Conservation (phyloP, 2,888 invertebrate genomes). For the Eristalis pertinax region DNA sequence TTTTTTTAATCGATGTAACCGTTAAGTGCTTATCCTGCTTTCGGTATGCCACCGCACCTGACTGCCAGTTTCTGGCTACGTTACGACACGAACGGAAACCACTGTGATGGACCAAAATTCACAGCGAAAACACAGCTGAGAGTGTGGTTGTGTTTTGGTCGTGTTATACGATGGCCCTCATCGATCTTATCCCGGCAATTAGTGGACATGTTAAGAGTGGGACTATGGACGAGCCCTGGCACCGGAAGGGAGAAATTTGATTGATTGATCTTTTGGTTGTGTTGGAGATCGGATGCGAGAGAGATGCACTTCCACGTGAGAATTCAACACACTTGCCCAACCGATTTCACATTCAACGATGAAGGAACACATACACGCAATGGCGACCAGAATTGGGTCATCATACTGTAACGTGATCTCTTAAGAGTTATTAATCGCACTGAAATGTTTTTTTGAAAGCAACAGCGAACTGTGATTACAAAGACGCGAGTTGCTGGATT, state of each 20-base stretch:
- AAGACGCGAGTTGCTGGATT: background rate
- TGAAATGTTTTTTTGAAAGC: background rate
- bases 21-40: constrained; percentile 33
- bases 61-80: background rate
- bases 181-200: constrained; percentile 42
- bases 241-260: constrained; percentile 26
- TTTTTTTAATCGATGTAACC: constrained; percentile 37
- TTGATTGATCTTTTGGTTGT: constrained; percentile 35
- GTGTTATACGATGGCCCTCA: constrained; percentile 16
- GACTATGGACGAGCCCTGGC: constrained; percentile 26
- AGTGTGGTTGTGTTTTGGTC: constrained; percentile 17
- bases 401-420: background rate
- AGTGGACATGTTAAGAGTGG: constrained; percentile 47
- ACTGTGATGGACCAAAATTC: background rate
- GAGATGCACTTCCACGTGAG: constrained; percentile 3
- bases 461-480: background rate
- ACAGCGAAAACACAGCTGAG: too few species aligned
- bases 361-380: constrained; percentile 1
- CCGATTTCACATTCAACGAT: background rate
- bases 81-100: background rate
- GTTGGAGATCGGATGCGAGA: constrained; percentile 10
- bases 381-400: constrained; percentile 20
- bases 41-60: constrained; percentile 31
- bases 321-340: background rate
- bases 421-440: background rate